These are phyloP conservation scores for Eremobia ochroleuca DNA, from an alignment of 2,888 invertebrate species.

Conservation along the genomic window DNA sequence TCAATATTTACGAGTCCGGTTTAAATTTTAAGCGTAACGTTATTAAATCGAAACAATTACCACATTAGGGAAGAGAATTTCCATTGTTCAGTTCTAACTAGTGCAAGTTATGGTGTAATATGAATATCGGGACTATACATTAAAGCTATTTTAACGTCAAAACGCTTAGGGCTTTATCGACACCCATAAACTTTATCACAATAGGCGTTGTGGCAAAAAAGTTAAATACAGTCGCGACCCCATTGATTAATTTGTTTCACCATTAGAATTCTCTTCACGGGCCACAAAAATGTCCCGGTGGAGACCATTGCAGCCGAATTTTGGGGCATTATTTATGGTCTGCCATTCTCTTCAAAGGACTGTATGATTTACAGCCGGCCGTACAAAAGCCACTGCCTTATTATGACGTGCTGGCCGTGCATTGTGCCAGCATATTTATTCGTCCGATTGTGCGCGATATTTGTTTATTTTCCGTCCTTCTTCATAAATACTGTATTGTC, in stretches of 20 bases:
- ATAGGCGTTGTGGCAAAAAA: conserved; percentile 78
- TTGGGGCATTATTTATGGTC: conserved; percentile 88
- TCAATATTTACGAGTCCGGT: conserved; percentile 82
- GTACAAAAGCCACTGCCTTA: conserved; percentile 89
- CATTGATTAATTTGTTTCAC: conserved; percentile 88
- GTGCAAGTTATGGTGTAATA: conserved; percentile 15
- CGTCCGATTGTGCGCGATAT: conserved; percentile 86
- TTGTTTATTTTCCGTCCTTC: conserved; percentile 90
- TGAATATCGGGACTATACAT: conserved; percentile 35
- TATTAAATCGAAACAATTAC: conserved; percentile 82
- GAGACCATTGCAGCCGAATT: conserved; percentile 84
- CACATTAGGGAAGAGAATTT: conserved; percentile 60
- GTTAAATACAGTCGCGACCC: conserved; percentile 79
- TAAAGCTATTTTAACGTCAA: conserved; percentile 37
- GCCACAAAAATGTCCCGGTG: conserved; percentile 82
- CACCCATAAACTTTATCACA: conserved; percentile 75
- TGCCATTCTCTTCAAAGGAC: conserved; percentile 89
- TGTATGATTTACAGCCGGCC: conserved; percentile 88
- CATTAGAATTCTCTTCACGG: conserved; percentile 86
- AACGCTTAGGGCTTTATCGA: conserved; percentile 64
- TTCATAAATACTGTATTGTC: conserved; percentile 88
- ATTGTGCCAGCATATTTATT: conserved; percentile 89
- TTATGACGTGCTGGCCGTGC: conserved; percentile 89
- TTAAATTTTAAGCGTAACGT: conserved; percentile 82
- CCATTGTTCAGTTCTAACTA: conserved; percentile 57